phyloP scores from a whole-genome alignment of 2,797 vertebrate genomes.

The Neomorphus geoffroyi region DNA sequence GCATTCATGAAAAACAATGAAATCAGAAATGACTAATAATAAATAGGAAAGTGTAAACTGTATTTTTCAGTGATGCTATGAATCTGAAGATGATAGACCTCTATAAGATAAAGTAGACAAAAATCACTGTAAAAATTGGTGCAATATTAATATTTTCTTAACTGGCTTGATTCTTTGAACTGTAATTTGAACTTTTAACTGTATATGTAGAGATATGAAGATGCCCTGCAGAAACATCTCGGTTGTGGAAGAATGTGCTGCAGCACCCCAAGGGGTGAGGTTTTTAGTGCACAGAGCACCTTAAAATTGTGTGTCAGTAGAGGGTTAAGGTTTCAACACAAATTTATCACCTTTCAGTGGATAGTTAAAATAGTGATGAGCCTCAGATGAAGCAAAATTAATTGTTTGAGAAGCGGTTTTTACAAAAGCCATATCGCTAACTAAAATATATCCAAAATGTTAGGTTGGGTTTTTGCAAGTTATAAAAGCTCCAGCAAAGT shows the following conservation, averaged over 20 bases:
- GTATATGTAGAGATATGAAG: not conserved
- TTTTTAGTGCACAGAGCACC: not conserved
- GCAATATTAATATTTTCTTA: not conserved
- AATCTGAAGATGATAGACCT: not conserved
- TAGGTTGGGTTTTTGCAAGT: not conserved
- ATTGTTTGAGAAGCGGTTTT: not conserved
- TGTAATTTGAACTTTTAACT: not conserved
- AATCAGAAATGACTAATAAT: not conserved
- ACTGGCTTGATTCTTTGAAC: not conserved
- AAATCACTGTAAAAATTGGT: not conserved
- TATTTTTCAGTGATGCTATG: not conserved
- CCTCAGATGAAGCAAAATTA: not conserved
- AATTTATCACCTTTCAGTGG: not conserved
- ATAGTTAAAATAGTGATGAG: not conserved
- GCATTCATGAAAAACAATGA: not conserved
- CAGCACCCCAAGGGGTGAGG: not conserved
- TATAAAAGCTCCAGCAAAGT: not conserved
- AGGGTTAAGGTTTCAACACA: not conserved
- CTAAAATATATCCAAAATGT: not conserved
- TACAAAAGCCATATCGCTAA: not conserved
- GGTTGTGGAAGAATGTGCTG: not conserved
- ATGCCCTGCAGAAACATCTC: not conserved
- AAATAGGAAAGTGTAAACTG: not conserved
- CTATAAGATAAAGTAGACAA: not conserved
- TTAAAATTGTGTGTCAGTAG: not conserved